Base-by-base conservation (phyloP, 2,113 vertebrate genomes). In the Lamprotornis superbus region DNA sequence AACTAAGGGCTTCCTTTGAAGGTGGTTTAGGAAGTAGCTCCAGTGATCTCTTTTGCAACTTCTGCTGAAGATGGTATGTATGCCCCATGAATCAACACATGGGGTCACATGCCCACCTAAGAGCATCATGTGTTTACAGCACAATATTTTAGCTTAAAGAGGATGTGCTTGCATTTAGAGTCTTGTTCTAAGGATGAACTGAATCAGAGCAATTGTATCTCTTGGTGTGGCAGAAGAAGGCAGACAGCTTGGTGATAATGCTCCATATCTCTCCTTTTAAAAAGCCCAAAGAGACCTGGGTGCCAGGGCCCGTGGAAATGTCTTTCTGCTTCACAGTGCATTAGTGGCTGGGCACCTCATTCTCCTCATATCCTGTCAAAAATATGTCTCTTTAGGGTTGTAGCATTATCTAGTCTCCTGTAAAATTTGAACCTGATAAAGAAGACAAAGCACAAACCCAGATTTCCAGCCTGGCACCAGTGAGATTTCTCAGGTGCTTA, bases 41-140 rank as follows among this genome's bases (percentile, higher is more conserved):
- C 40, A 31, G 53, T 0, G 0, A 52, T 90, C 20, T 52, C 11
- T 69, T 91, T 76, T 1, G 0, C 40, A 69, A 3, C 46, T 90
- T 94, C 28, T 83, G n/a, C 55, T 80, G 75, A 24, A 53, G 74
- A 9, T 28, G 35, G 55, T 52, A 37, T 74, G 55, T 52, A 37
- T 74, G 60, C 31, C 23, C 33, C 20, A 20, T 25, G 52, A 57
- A 77, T 49, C 42, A 25, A 79, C 42, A 40, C 1, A 0, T 11
- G 63, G 17, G 19, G 70, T 74, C 78, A 33, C 0, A 0, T 27
- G 60, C 27, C 42, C 33, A 64, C 15, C 60, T 56, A 28, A 63
- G 39, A 75, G n/a, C 56, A 17, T 82, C 40, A 15, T 28, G 60
- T 49, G 22, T 68, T 91, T 57, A 31, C 53, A 82, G 67, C 42